A percentile compares a stretch with the other conserved stretches of the same genome.
Evolutionary conservation across 2,797 vertebrate genomes (phyloP).

Genomic region (Phataginus tetradactyla): DNA sequence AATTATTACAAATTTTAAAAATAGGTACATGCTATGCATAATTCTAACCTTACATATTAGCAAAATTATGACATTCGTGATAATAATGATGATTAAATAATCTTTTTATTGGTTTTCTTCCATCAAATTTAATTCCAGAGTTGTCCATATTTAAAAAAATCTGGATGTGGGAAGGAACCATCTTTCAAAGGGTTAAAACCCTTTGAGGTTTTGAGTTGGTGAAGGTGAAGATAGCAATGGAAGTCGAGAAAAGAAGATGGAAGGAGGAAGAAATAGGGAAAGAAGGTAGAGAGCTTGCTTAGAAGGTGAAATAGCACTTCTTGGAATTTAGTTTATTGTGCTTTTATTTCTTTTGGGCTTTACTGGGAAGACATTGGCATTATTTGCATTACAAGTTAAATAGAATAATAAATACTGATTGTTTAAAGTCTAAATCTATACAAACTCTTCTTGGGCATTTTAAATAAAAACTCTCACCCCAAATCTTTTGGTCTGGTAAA

Average conservation of each 20-base stretch:
- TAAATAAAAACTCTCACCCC: not conserved
- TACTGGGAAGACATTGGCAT: not conserved
- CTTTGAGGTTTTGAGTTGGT: not conserved
- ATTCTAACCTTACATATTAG: not conserved
- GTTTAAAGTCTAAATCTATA: not conserved
- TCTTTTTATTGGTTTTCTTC: conserved; percentile 17
- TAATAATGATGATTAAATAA: not conserved
- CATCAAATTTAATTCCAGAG: not conserved
- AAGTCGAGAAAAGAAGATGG: not conserved
- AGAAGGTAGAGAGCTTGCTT: not conserved
- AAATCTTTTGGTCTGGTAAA: not conserved
- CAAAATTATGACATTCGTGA: not conserved
- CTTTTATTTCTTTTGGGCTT: not conserved
- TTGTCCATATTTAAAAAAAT: not conserved
- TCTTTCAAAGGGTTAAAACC: not conserved
- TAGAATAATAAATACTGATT: not conserved
- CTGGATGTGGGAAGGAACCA: not conserved
- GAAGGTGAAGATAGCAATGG: not conserved
- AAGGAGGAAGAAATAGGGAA: not conserved
- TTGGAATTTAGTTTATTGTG: not conserved
- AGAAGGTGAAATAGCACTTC: not conserved
- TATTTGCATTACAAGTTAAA: not conserved
- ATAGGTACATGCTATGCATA: not conserved
- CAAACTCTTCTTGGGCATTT: not conserved
- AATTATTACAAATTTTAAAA: not conserved